A percentile compares a stretch with the other conserved stretches of the same genome.
Evolutionary conservation across 2,797 vertebrate species (phyloP).

Genomic region (Rhinichthys osculus): DNA sequence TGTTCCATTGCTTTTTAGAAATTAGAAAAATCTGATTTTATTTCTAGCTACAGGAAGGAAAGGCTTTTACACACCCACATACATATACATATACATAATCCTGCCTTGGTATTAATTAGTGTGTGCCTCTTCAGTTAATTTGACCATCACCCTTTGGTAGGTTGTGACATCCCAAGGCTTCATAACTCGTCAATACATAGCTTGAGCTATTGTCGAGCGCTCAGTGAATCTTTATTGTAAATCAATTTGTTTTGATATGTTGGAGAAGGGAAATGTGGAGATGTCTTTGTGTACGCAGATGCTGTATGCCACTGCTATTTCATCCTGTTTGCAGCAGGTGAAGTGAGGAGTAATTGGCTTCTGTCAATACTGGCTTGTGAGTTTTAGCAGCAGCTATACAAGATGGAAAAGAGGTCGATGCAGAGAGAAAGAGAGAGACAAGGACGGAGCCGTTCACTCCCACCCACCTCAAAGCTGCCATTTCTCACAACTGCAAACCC

Average conservation of each 20-base stretch:
- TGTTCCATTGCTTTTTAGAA: background rate
- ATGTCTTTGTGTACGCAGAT: slow-evolving; percentile 38
- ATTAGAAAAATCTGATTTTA: background rate
- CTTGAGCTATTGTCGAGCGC: slow-evolving; percentile 5
- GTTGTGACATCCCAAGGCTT: slow-evolving; percentile 12
- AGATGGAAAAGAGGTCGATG: slow-evolving; percentile 72
- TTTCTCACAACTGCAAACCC: slow-evolving; percentile 35
- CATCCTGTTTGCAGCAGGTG: slow-evolving; percentile 56
- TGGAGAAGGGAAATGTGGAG: slow-evolving; percentile 45
- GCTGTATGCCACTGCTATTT: slow-evolving; percentile 54
- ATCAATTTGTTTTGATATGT: slow-evolving; percentile 54
- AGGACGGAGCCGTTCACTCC: slow-evolving; percentile 49
- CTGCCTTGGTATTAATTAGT: slow-evolving; percentile 10
- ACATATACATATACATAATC: background rate
- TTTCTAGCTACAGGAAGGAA: background rate
- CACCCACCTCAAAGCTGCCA: slow-evolving; percentile 27
- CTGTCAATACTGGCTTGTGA: slow-evolving; percentile 71
- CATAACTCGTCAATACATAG: background rate
- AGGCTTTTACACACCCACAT: background rate
- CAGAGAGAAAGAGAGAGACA: slow-evolving; percentile 57
- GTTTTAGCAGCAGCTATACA: slow-evolving; percentile 75
- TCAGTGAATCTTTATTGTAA: slow-evolving; percentile 24
- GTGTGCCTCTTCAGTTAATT: slow-evolving; percentile 12
- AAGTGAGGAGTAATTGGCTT: slow-evolving; percentile 66
- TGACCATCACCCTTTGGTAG: background rate